Evolutionary conservation across 2,797 vertebrate genomes (phyloP), one percentile per base, ranked within the genome.

Genomic region (Anguilla pacifica): DNA sequence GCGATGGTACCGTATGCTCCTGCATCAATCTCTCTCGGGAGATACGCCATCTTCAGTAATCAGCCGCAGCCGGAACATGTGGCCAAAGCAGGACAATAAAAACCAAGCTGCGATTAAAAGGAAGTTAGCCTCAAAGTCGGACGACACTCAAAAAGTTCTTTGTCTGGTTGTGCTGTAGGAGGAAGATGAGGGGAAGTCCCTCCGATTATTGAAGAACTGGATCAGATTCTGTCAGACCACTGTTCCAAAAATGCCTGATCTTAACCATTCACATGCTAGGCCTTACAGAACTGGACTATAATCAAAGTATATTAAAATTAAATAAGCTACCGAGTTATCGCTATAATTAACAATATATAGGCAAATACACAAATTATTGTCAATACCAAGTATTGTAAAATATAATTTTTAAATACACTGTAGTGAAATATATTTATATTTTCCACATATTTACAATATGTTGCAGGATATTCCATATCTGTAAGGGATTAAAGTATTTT

Each of bases 11-110:
- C 61, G 81, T 91, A 84, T 86, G 84, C 88, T 85, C 81, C 17
- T 74, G 88, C 89, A 92, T 91, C 92, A 89, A 88, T 91, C 89
- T 92, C 88, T 91, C 87, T 90, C 87, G 64, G 90, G 90, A 85
- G 85, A 89, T 88, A 89, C 84, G 90, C 90, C 90, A 85, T 90
- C 7, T 4, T 88, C 88, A 89, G 79, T 85, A 86, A 91, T 89
- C 87, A 84, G 85, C 89, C 89, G 86, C 86, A 85, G 86, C 79
- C 46, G 19, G 25, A 25, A 49, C 46, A 46, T 51, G 46, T 25
- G 22, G 39, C 79, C 19, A 15, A 5, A 39, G 10, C 35, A 39
- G 10, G 0, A 31, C 31, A 39, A 19, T 77, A 77, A 77, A 46
- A 39, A 39, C 72, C 35, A 35, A 13, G 13, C 31, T 82, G 43